Percentiles rank a stretch among this genome's conserved stretches.
Conservation (phyloP, 2,888 invertebrate genomes). For the Microctonus brassicae region DNA sequence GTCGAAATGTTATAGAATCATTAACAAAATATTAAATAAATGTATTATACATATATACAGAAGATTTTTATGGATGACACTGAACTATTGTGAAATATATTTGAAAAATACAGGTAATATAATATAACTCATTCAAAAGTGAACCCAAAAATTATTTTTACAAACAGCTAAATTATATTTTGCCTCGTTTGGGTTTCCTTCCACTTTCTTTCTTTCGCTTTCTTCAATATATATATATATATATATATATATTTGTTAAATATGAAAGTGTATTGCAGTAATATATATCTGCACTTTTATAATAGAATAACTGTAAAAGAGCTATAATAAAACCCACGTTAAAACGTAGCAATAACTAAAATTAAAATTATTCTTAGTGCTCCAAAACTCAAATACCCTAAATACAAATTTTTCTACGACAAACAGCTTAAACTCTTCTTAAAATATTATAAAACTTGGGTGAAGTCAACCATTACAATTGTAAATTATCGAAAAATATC, state of each 20-base stretch:
- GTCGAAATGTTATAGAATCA: background rate
- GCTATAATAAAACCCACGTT: background rate
- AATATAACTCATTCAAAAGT: background rate
- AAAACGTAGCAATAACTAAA: background rate
- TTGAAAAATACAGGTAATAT: background rate
- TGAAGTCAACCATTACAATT: background rate
- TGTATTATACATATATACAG: too few species aligned
- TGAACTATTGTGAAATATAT: background rate
- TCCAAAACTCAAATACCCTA: background rate
- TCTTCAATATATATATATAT: background rate
- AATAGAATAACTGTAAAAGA: background rate
- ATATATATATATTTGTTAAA: background rate
- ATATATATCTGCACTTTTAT: background rate
- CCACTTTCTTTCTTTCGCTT: background rate
- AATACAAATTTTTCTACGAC: background rate
- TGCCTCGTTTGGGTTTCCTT: background rate
- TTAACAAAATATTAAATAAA: background rate
- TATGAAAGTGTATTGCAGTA: background rate
- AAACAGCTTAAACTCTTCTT: background rate
- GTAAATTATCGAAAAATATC: background rate
- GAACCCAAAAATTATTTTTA: constrained; percentile 5
- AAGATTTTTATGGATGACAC: background rate
- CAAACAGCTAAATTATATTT: background rate
- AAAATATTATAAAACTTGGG: background rate
- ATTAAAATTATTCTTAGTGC: background rate